These are phyloP conservation scores for Zoanthus sociatus DNA, from an alignment of 92 coral and sea anemone species.

Conservation along the genomic window DNA sequence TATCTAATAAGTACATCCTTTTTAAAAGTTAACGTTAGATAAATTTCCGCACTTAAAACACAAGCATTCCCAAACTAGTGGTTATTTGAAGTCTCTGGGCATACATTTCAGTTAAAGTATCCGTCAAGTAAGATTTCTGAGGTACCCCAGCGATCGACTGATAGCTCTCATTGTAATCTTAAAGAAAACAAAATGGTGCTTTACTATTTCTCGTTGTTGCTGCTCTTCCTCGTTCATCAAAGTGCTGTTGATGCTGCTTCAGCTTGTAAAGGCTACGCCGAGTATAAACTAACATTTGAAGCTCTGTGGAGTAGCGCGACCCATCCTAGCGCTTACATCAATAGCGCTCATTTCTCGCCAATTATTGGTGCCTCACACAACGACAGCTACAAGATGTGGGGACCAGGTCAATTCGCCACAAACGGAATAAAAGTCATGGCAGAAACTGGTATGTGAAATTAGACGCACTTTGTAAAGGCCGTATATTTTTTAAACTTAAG, in stretches of 20 bases:
- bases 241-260: neutral
- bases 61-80: too few relatives aligned
- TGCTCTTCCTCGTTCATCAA: neutral
- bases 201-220: neutral
- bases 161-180: neutral
- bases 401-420: slow-evolving; percentile 54
- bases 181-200: neutral
- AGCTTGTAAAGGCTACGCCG: slow-evolving; percentile 58
- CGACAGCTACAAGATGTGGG: slow-evolving; percentile 65
- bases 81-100: too few relatives aligned
- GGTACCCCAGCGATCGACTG: neutral
- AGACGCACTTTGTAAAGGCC: too few relatives aligned
- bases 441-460: slow-evolving; percentile 57
- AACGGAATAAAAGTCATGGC: slow-evolving; percentile 66
- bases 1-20: neutral
- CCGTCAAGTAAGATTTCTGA: neutral
- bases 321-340: slow-evolving; percentile 46
- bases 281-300: slow-evolving; percentile 54
- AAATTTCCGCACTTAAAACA: too few relatives aligned
- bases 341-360: slow-evolving; percentile 55
- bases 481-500: too few relatives aligned
- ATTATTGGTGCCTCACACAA: slow-evolving; percentile 71
- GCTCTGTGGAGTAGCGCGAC: slow-evolving; percentile 53
- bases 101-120: neutral
- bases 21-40: neutral